Conservation (phyloP, 2,888 invertebrate species). For the Pseudanteris insignis region DNA sequence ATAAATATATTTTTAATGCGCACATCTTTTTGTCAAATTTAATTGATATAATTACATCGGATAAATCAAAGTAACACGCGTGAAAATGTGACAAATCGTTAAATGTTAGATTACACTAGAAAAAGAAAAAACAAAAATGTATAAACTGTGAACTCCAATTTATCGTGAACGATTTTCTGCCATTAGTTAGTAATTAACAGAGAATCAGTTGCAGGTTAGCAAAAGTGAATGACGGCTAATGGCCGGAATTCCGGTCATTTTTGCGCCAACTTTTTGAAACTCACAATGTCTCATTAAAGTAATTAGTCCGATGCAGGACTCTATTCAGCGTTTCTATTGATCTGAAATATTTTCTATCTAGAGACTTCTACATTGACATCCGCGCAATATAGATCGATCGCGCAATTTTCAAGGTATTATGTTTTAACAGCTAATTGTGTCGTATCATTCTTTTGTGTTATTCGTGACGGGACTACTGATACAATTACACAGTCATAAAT, state of each 20-base stretch:
- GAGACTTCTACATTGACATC: constrained; percentile 34
- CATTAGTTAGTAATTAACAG: constrained; percentile 1
- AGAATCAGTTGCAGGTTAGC: constrained; percentile 7
- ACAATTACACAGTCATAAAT: constrained; percentile 23
- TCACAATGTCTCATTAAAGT: constrained; percentile 39
- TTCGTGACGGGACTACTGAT: constrained; percentile 17
- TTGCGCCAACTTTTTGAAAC: constrained; percentile 23
- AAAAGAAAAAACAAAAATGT: no score
- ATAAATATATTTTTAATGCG: no score
- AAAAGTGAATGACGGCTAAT: constrained; percentile 24
- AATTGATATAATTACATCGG: no score
- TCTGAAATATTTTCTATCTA: constrained; percentile 32
- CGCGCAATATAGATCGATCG: constrained; percentile 31
- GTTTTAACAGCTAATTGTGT: constrained; percentile 19
- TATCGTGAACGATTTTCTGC: no score
- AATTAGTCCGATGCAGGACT: constrained; percentile 20
- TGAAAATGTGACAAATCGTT: no score
- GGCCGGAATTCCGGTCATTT: constrained; percentile 38
- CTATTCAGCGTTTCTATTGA: constrained; percentile 26
- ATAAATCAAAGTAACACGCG: no score
- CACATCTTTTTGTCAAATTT: no score
- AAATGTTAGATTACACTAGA: no score
- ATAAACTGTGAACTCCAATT: no score
- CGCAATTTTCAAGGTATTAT: constrained; percentile 23
- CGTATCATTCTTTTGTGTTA: constrained; percentile 15